Percentiles rank a stretch among this genome's conserved stretches.
These are phyloP conservation scores for Pseudochirops cupreus DNA, from an alignment of 2,797 vertebrate genomes.

Conservation along the genomic window DNA sequence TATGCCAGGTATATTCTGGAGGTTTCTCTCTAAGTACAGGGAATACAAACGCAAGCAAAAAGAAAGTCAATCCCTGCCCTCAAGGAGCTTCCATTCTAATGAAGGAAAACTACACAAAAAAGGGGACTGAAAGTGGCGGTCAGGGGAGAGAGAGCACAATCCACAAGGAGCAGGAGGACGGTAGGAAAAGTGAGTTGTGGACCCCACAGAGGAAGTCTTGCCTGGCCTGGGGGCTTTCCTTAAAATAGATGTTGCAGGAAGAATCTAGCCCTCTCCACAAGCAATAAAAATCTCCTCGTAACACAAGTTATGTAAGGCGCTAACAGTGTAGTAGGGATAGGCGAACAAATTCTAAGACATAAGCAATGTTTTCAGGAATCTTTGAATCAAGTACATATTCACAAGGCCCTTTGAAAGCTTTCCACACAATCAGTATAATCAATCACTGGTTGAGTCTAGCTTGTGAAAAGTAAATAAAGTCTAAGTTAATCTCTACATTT, in stretches of 20 bases:
- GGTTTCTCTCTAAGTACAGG: background rate
- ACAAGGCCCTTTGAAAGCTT: background rate
- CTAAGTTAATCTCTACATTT: background rate
- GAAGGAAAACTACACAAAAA: background rate
- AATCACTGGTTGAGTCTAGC: background rate
- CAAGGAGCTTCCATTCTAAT: background rate
- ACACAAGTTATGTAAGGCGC: background rate
- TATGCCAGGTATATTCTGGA: background rate
- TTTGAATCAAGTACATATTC: background rate
- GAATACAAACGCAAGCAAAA: background rate
- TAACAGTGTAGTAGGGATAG: background rate
- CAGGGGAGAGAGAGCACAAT: background rate
- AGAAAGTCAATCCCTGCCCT: background rate
- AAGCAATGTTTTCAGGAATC: background rate
- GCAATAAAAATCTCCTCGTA: background rate
- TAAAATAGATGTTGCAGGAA: background rate
- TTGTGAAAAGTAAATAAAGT: background rate
- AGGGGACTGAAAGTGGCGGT: background rate
- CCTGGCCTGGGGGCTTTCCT: background rate
- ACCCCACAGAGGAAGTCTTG: background rate
- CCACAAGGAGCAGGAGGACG: background rate
- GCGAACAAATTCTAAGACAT: rapidly evolving
- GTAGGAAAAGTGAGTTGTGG: background rate
- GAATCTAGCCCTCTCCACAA: background rate
- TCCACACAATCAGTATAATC: background rate